phyloP scores from a whole-genome alignment of 2,113 vertebrate genomes.

The Sinocyclocheilus rhinocerous region DNA sequence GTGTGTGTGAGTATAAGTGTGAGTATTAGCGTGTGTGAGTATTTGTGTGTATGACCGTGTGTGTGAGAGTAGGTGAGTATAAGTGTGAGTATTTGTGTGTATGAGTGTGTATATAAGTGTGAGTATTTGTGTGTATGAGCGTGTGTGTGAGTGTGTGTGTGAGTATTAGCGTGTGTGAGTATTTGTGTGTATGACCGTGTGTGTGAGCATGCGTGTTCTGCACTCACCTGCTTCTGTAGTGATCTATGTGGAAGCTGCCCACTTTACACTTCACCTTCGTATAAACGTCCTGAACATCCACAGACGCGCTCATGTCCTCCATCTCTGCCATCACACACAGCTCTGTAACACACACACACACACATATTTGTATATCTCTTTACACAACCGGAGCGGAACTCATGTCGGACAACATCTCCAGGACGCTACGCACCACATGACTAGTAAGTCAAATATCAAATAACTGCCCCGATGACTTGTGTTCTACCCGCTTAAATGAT shows the following conservation, averaged over 20 bases:
- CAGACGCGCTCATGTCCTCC: constrained; percentile 96
- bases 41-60: too few species aligned
- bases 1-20: too few species aligned
- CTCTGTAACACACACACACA: constrained; percentile 64
- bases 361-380: not conserved
- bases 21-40: too few species aligned
- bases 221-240: constrained; percentile 90
- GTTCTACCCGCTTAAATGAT: too few species aligned
- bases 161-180: not conserved
- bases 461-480: too few species aligned
- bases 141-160: constrained; percentile 1
- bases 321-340: constrained; percentile 89
- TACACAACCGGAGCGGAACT: too few species aligned
- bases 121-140: not conserved
- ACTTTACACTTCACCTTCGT: constrained; percentile 99
- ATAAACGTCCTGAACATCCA: constrained; percentile 97
- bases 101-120: constrained; percentile 25
- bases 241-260: constrained; percentile 96
- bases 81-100: too few species aligned
- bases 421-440: too few species aligned
- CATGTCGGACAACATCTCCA: too few species aligned
- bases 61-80: too few species aligned
- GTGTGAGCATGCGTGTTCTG: not conserved
- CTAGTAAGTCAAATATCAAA: too few species aligned
- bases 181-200: too few species aligned